Conservation (phyloP, 2,113 vertebrate genomes). For the Romanogobio albipinnatus region DNA sequence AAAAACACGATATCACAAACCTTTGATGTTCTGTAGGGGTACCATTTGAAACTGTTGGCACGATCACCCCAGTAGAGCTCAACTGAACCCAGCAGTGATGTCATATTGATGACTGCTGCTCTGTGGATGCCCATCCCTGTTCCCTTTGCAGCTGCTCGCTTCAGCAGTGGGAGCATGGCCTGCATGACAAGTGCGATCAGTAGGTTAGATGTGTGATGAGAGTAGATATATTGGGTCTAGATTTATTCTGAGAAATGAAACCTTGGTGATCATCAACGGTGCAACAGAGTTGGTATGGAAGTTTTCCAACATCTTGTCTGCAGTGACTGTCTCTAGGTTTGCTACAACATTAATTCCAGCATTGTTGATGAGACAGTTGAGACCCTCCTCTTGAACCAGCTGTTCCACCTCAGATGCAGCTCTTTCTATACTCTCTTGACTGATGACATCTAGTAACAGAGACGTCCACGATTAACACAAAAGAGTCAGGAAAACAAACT, state of each 20-base stretch:
- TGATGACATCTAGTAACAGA: conserved; percentile 63
- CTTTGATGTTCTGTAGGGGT: conserved; percentile 80
- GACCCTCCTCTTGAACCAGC: conserved; percentile 74
- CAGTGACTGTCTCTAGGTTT: conserved; percentile 73
- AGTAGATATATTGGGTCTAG: not conserved
- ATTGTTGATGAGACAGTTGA: conserved; percentile 84
- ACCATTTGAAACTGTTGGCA: conserved; percentile 69
- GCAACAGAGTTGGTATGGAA: conserved; percentile 78
- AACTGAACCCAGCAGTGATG: conserved; percentile 76
- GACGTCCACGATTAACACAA: not conserved
- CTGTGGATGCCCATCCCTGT: conserved; percentile 75
- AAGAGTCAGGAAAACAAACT: not conserved
- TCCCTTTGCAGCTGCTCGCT: conserved; percentile 70
- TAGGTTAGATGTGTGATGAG: not conserved
- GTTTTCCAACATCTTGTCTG: conserved; percentile 79
- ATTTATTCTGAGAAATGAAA: conserved; percentile 40
- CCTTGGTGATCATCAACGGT: conserved; percentile 82
- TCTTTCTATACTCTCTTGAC: conserved; percentile 76
- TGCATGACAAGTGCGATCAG: conserved; percentile 49
- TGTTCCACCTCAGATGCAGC: conserved; percentile 72
- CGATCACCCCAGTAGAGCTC: conserved; percentile 71
- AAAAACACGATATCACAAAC: conserved; percentile 51
- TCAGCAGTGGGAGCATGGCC: conserved; percentile 75
- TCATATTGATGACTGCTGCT: conserved; percentile 77
- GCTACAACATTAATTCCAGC: conserved; percentile 76